Evolutionary conservation across 1,140 invertebrate species (phyloP).

Genomic region (Fragariocoptes setiger): DNA sequence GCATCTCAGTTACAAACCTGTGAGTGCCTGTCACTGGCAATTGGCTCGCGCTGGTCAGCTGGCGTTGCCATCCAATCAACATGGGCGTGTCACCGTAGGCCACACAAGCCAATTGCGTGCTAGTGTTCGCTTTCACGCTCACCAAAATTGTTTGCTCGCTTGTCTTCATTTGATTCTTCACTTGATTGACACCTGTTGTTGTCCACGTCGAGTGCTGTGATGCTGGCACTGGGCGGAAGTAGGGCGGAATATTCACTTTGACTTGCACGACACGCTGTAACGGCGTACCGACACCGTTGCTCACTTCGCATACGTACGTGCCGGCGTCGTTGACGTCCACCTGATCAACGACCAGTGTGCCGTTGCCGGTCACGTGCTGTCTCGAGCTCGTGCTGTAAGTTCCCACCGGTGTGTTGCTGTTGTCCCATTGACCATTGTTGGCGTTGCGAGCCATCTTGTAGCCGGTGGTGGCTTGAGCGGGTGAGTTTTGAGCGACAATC

Average conservation of each 20-base stretch:
- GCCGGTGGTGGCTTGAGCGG: not conserved
- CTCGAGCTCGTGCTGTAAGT: conserved; percentile 37
- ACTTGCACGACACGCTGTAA: conserved; percentile 29
- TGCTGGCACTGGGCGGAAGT: conserved; percentile 7
- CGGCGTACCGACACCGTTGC: conserved; percentile 27
- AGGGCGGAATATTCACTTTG: conserved; percentile 21
- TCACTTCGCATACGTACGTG: conserved; percentile 21
- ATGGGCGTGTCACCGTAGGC: not conserved
- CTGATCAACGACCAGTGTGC: conserved; percentile 17
- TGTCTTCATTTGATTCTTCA: not conserved
- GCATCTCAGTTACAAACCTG: not conserved
- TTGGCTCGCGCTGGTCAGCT: not conserved
- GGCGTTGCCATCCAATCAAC: not conserved
- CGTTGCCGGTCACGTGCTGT: conserved; percentile 35
- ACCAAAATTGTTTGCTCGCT: not conserved
- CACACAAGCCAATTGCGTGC: not conserved
- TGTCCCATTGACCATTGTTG: conserved; percentile 7
- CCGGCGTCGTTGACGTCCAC: conserved; percentile 24
- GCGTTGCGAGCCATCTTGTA: not conserved
- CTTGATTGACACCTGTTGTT: not conserved
- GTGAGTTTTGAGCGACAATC: not conserved
- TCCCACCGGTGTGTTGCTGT: conserved; percentile 10
- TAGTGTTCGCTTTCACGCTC: not conserved
- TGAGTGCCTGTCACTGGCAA: not conserved
- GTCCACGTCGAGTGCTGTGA: no score